A percentile compares a stretch with the other conserved stretches of the same genome.
Evolutionary conservation across 1,140 invertebrate species (phyloP).

Genomic region (Thaumetopoea pityocampa): DNA sequence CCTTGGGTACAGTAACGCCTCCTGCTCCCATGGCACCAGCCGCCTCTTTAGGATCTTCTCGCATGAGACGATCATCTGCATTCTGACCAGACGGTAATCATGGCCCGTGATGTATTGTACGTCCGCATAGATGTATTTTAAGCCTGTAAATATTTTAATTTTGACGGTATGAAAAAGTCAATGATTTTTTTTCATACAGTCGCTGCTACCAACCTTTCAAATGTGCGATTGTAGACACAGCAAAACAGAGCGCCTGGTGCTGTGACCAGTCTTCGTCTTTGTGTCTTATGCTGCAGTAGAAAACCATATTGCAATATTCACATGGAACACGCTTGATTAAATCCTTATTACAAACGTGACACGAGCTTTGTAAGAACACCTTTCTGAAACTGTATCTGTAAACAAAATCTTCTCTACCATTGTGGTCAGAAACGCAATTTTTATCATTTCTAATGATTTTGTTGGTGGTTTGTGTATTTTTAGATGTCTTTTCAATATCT

Average conservation of each 20-base stretch:
- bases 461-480: constrained; percentile 45
- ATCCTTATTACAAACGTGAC: constrained; percentile 65
- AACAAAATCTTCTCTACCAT: constrained; percentile 61
- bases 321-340: constrained; percentile 56
- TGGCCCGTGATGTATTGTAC: constrained; percentile 74
- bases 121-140: constrained; percentile 73
- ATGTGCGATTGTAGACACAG: constrained; percentile 66
- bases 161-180: neutral
- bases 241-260: constrained; percentile 68
- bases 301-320: constrained; percentile 61
- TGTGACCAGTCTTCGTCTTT: constrained; percentile 66
- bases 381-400: constrained; percentile 74
- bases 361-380: constrained; percentile 63
- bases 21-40: constrained; percentile 80
- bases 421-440: constrained; percentile 34
- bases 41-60: constrained; percentile 77
- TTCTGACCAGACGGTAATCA: constrained; percentile 78
- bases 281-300: constrained; percentile 66
- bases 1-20: constrained; percentile 81
- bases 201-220: constrained; percentile 52
- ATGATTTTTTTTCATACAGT: neutral
- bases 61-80: constrained; percentile 78
- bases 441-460: constrained; percentile 40
- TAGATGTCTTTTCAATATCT: constrained; percentile 50
- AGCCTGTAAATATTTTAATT: constrained; percentile 28